These are phyloP conservation scores for Garra rufa DNA, from an alignment of 2,113 vertebrate genomes.

Conservation along the genomic window DNA sequence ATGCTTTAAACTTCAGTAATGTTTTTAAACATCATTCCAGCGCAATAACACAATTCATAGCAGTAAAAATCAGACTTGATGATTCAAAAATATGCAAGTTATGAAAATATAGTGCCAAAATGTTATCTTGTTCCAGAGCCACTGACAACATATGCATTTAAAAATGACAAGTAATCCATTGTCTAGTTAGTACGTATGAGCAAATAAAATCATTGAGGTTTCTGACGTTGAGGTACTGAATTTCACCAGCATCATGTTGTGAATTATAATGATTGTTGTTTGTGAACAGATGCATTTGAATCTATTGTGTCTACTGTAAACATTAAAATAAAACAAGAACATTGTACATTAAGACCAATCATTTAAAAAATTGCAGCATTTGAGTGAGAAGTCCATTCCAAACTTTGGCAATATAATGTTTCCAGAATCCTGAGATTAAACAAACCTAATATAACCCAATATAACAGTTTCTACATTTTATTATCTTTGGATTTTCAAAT, in stretches of 20 bases:
- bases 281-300: neutral
- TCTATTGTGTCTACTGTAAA: constrained; percentile 15
- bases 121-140: neutral
- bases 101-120: neutral
- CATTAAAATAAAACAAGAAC: constrained; percentile 69
- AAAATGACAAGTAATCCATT: neutral
- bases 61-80: neutral
- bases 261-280: neutral
- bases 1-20: neutral
- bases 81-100: neutral
- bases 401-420: neutral
- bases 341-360: constrained; percentile 56
- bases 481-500: neutral
- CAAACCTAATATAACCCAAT: neutral
- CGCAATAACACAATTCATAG: neutral
- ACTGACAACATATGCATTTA: constrained; percentile 5
- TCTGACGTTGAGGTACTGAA: neutral
- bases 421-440: constrained; percentile 36
- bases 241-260: neutral
- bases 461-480: neutral
- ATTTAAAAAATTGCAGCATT: constrained; percentile 32
- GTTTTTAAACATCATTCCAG: too few relatives aligned
- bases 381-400: neutral
- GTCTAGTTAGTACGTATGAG: neutral
- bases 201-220: neutral